These are phyloP conservation scores for Oncopodura yosiiana DNA, from an alignment of 1,140 invertebrate species.

Conservation along the genomic window DNA sequence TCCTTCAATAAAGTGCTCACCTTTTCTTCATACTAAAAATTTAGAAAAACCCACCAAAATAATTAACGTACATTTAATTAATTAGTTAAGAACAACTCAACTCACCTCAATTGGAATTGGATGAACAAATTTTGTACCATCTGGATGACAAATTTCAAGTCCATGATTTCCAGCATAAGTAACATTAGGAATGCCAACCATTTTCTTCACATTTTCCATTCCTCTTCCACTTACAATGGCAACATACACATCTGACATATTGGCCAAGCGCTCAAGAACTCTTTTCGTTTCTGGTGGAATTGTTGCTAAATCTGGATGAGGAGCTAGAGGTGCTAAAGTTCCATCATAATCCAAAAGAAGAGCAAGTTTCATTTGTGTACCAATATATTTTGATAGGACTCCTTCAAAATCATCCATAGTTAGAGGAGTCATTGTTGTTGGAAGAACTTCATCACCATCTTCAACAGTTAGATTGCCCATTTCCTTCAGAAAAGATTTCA, in stretches of 20 bases:
- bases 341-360: slow-evolving; percentile 81
- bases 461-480: slow-evolving; percentile 65
- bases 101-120: slow-evolving; percentile 81
- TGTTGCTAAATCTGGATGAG: slow-evolving; percentile 76
- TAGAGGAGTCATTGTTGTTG: slow-evolving; percentile 70
- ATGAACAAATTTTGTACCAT: slow-evolving; percentile 80
- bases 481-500: slow-evolving; percentile 66
- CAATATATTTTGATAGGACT: slow-evolving; percentile 59
- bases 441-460: slow-evolving; percentile 64
- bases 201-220: slow-evolving; percentile 75
- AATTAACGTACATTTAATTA: too few relatives aligned
- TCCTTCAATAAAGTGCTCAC: slow-evolving; percentile 64
- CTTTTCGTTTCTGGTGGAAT: slow-evolving; percentile 71
- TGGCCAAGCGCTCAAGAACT: slow-evolving; percentile 66
- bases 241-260: slow-evolving; percentile 77
- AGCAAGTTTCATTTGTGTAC: slow-evolving; percentile 70
- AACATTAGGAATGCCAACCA: slow-evolving; percentile 79
- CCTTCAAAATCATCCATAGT: slow-evolving; percentile 74
- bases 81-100: too few relatives aligned
- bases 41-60: too few relatives aligned
- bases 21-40: slow-evolving; percentile 68
- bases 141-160: slow-evolving; percentile 75
- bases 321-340: slow-evolving; percentile 74
- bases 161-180: slow-evolving; percentile 87
- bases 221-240: slow-evolving; percentile 77